phyloP scores from a whole-genome alignment of 2,797 vertebrate species.

The Kryptopterus vitreolus region DNA sequence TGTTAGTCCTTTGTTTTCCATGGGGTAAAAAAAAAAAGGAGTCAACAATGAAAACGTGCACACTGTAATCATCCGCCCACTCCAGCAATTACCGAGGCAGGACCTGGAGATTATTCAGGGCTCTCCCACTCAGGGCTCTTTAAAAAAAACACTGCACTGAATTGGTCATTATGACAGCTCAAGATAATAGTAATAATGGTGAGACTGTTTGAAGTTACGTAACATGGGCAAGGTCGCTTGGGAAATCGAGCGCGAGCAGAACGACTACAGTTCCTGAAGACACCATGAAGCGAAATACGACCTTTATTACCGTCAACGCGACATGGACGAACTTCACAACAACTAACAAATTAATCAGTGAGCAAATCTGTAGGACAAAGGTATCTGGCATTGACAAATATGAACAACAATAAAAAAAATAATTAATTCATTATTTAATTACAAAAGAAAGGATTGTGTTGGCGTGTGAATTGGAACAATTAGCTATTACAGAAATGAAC shows the following conservation, averaged over 20 bases:
- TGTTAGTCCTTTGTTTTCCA: constrained; percentile 40
- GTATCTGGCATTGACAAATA: not conserved
- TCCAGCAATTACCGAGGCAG: constrained; percentile 40
- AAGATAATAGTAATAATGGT: constrained; percentile 14
- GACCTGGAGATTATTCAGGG: constrained; percentile 46
- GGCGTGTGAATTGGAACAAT: not conserved
- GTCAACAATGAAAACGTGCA: constrained; percentile 12
- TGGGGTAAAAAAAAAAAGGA: constrained; percentile 24
- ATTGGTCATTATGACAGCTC: constrained; percentile 16
- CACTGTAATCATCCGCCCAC: constrained; percentile 61
- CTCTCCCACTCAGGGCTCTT: constrained; percentile 25
- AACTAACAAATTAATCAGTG: not conserved
- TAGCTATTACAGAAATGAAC: not conserved
- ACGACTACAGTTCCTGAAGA: not conserved
- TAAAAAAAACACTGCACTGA: constrained; percentile 2
- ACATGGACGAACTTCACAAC: not conserved
- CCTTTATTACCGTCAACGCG: not conserved
- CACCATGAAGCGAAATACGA: not conserved
- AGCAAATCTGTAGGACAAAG: not conserved
- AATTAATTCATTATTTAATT: no score
- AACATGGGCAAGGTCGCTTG: not conserved
- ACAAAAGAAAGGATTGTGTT: not conserved
- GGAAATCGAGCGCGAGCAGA: not conserved
- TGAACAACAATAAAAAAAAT: no score
- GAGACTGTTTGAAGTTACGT: not conserved